Base-by-base conservation (phyloP, 2,888 invertebrate species). In the Mellilla xanthometata region DNA sequence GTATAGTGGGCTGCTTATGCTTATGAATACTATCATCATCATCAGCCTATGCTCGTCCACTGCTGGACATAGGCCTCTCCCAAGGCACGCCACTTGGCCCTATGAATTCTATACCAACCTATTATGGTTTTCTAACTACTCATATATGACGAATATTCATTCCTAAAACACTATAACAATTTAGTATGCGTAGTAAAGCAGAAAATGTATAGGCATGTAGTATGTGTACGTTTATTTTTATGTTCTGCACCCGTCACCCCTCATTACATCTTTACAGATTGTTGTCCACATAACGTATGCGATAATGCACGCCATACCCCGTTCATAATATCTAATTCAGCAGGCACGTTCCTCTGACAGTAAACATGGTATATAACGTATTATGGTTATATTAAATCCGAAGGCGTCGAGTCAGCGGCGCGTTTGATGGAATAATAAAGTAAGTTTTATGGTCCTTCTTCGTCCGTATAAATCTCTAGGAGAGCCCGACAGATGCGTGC, bases 401-500 rank as follows among this genome's bases (percentile, higher is more conserved):
- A 54, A 59, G 63, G 58, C 60, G 54, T 62, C 54, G 63, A 66
- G 60, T 68, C 65, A 67, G 70, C 68, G 62, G 62, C 62, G 62
- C 55, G 62, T 71, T 79, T 76, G 75, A 80, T 78, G 72, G 76
- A 80, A 78, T 75, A 79, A 78, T 79, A 81, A 79, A 81, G 65
- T 67, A 68, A 72, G 72, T 79, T 81, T 77, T 77, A 80, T 78
- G 71, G 71, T 68, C 65, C 72, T 72, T 72, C 68, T 65, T 66
- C 60, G 66, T 62, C 54, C 57, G 70, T 68, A 79, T 80, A 77
- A 77, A 79, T 76, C 71, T 69, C 55, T 45, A 49, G 57, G 64
- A 71, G 69, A 60, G 66, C 52, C 60, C 58, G 62, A 56, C 71
- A 76, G 73, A 78, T 75, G 72, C 63, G 72, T 62, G 52, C 51